phyloP scores from a whole-genome alignment of 37 sponge, comb jelly and placozoan genomes.

The Axinella damicornis region DNA sequence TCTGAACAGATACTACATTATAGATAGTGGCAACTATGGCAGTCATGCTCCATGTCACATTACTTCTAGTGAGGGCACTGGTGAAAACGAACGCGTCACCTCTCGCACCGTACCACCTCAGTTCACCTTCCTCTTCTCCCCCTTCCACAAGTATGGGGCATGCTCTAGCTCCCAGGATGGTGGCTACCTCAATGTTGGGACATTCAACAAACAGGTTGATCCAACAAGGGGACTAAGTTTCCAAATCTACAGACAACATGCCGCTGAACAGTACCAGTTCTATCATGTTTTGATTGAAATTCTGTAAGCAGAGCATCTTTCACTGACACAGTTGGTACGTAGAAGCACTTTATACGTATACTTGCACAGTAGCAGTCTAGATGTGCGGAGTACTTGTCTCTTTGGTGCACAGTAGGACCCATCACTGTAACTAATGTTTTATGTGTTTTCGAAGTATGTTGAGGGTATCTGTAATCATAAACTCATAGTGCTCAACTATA shows the following conservation, averaged over 20 bases:
- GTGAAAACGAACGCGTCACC: too few species aligned
- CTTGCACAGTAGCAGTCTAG: too few species aligned
- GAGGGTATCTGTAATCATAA: too few species aligned
- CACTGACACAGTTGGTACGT: too few species aligned
- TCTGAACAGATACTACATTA: background rate
- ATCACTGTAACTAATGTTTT: too few species aligned
- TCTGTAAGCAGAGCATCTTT: background rate
- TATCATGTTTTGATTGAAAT: background rate
- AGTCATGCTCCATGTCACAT: too few species aligned
- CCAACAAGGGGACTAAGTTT: background rate
- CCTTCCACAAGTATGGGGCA: background rate
- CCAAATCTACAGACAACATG: background rate
- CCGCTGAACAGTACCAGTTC: background rate
- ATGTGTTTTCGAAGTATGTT: too few species aligned
- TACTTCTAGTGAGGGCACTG: too few species aligned
- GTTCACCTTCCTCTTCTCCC: background rate
- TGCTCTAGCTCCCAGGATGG: background rate
- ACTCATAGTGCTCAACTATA: too few species aligned
- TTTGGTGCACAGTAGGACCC: too few species aligned
- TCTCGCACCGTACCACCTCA: background rate
- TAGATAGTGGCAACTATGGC: background rate
- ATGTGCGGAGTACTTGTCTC: too few species aligned
- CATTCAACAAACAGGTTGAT: slow-evolving; percentile 11
- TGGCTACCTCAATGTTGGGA: slow-evolving; percentile 1
- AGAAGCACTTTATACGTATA: too few species aligned